A percentile compares a stretch with the other conserved stretches of the same genome.
phyloP scores from a whole-genome alignment of 2,888 invertebrate species.

The Cerastoderma edule region DNA sequence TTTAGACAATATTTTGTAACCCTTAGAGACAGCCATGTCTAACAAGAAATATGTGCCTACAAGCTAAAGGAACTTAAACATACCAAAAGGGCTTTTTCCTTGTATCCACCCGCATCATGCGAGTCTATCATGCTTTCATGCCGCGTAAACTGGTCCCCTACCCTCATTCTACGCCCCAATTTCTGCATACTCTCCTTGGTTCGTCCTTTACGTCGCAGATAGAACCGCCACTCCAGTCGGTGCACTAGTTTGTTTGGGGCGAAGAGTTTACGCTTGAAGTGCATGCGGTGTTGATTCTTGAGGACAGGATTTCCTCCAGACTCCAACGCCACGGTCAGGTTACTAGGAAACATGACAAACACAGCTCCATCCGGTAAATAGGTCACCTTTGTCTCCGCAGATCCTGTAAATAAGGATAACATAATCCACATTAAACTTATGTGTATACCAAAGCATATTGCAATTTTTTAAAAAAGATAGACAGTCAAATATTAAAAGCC shows the following conservation, averaged over 20 bases:
- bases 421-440: too few species aligned
- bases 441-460: too few species aligned
- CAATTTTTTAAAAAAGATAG: too few species aligned
- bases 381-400: slow-evolving; percentile 80
- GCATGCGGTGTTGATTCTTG: slow-evolving; percentile 85
- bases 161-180: slow-evolving; percentile 81
- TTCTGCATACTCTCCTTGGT: slow-evolving; percentile 70
- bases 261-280: slow-evolving; percentile 81
- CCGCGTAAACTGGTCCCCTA: slow-evolving; percentile 78
- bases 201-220: slow-evolving; percentile 88
- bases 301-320: slow-evolving; percentile 95
- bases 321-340: slow-evolving; percentile 90
- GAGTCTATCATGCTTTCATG: slow-evolving; percentile 80
- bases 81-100: slow-evolving; percentile 82
- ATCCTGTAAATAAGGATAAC: slow-evolving; percentile 73
- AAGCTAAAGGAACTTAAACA: slow-evolving; percentile 62
- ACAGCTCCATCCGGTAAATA: slow-evolving; percentile 82
- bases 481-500: too few species aligned
- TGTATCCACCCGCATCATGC: slow-evolving; percentile 77
- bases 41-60: slow-evolving; percentile 17
- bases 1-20: too few species aligned
- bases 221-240: slow-evolving; percentile 97
- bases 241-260: slow-evolving; percentile 85
- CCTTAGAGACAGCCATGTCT: too few species aligned
- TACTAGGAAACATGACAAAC: slow-evolving; percentile 82